Evolutionary conservation across 92 coral and sea anemone genomes (phyloP), one percentile per base, ranked within the genome.

Genomic region (Palythoa heliodiscus): DNA sequence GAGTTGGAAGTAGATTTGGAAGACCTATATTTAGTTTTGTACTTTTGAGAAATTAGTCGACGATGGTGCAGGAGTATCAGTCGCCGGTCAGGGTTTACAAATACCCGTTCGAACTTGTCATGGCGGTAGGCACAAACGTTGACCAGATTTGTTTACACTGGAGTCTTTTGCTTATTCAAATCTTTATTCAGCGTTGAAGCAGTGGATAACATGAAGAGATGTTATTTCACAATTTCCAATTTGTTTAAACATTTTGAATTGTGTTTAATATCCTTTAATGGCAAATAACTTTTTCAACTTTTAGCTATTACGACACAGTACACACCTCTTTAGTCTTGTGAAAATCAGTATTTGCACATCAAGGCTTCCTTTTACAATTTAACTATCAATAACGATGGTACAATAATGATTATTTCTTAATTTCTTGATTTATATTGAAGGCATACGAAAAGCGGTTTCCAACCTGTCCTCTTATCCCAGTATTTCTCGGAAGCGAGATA

Each of bases 361-460:
- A 1, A 72, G 76, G 76, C 43, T 72, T 43, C 63, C 39, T 15
- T 76, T 11, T 29, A 17, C 3, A 53, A 25, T 47, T 76, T 50
- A 25, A 7, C 20, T 53, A 9, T 52, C 10, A 52, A 25, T 38
- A 58, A 29, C 6, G 55, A 7, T 74, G 72, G 47, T 35, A 24
- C 69, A 24, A 8, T 69, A 35, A 69, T 69, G 43, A 69, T 69
- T 69, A 37, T 29, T 24, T 24, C 39, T 20, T 20, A 66, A 14
- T 86, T 61, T 47, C 70, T 25, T 40, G 54, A 17, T 76, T 79
- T 71, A 35, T 39, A 38, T 77, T 53, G 3, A 60, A 97, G 99
- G 99, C 99, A 10, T 97, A 97, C 89, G 95, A 97, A 63, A 97
- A 95, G 83, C 99, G 99, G 54, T 97, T 97, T 38, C 99, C 99